Conservation (phyloP, 2,113 vertebrate genomes). For the Paradoxurus hermaphroditus region DNA sequence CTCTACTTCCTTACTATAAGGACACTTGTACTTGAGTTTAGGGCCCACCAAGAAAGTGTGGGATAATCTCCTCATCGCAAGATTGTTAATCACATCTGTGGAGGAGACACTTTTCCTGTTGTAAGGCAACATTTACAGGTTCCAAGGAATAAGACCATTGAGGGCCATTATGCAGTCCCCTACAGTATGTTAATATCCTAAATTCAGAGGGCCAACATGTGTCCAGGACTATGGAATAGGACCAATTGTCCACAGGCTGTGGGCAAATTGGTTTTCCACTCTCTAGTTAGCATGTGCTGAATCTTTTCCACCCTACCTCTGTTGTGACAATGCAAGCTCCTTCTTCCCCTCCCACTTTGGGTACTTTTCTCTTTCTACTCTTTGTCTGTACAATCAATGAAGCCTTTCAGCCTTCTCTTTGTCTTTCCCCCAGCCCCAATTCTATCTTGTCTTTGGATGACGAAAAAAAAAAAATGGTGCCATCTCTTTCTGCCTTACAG, state of each 20-base stretch:
- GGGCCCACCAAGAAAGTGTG: not conserved
- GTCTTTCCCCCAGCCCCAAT: not conserved
- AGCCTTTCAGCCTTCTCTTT: not conserved
- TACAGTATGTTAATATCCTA: not conserved
- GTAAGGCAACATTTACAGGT: not conserved
- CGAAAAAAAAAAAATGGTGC: not conserved
- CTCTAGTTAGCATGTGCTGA: not conserved
- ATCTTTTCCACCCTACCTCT: not conserved
- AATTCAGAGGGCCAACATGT: not conserved
- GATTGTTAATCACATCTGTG: not conserved
- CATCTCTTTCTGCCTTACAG: not conserved
- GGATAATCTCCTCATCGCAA: not conserved
- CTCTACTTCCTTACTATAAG: not conserved
- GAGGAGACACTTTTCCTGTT: not conserved
- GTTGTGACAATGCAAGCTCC: not conserved
- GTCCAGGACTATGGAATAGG: not conserved
- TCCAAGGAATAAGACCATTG: not conserved
- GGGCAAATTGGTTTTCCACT: not conserved
- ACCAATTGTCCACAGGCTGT: not conserved
- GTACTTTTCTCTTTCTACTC: not conserved
- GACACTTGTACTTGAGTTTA: not conserved
- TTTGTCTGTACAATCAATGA: not conserved
- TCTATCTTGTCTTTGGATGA: not conserved
- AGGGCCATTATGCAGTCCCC: not conserved
- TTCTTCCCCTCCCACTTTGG: not conserved